A percentile compares a stretch with the other conserved stretches of the same genome.
Evolutionary conservation across 2,888 invertebrate genomes (phyloP).

Genomic region (Mesoligia furuncula): DNA sequence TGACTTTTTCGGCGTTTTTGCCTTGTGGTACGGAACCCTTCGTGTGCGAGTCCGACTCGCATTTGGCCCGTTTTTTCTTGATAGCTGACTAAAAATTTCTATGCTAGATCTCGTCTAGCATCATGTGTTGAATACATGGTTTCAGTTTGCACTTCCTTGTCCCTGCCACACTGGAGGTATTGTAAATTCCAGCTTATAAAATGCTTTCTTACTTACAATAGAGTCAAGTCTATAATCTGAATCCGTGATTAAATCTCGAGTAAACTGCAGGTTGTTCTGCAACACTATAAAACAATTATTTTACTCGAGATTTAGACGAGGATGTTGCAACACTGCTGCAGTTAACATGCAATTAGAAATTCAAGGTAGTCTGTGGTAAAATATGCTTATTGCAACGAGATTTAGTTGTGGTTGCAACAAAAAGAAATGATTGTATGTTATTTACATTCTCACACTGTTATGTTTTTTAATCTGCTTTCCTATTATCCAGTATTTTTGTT

Average conservation of each 20-base stretch:
- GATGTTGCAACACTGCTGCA: constrained; percentile 31
- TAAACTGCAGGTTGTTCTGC: constrained; percentile 1
- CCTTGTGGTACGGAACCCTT: no score
- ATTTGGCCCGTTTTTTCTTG: no score
- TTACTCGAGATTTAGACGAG: neutral
- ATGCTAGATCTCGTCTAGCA: no score
- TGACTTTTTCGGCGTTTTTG: no score
- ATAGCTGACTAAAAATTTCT: no score
- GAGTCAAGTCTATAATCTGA: neutral
- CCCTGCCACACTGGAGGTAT: no score
- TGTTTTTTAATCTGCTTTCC: neutral
- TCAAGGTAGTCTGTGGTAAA: constrained; percentile 46
- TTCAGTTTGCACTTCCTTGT: no score
- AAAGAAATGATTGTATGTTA: neutral
- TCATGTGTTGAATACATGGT: no score
- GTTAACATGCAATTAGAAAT: constrained; percentile 21
- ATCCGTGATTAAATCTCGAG: neutral
- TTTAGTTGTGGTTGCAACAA: neutral
- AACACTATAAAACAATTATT: constrained; percentile 33
- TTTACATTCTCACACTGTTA: neutral
- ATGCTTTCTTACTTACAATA: no score
- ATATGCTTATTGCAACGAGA: neutral
- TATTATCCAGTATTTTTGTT: neutral
- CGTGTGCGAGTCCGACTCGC: no score
- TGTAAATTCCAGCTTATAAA: no score